Base-by-base conservation (phyloP, 2,797 vertebrate genomes). In the Fratercula arctica region DNA sequence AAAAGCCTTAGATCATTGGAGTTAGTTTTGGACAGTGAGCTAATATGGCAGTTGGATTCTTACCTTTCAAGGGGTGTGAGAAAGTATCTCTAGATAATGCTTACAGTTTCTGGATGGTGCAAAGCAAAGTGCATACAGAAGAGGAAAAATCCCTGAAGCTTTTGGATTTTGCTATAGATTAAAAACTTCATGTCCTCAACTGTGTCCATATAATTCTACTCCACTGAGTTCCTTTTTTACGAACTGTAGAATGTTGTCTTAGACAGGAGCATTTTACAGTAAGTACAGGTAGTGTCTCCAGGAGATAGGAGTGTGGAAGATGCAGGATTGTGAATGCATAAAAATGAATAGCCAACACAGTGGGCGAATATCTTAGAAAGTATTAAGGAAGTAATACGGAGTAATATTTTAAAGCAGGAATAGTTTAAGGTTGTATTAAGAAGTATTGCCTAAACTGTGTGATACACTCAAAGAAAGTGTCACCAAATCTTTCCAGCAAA, bases 401-500 rank as follows among this genome's bases (percentile, higher is more conserved):
- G 5, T 37, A 37, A 10, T 31, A 53, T 48, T 5, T 54, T 84
- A 28, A 43, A 63, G 41, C 14, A 46, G 4, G 21, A 25, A 21
- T 39, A 56, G 6, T 18, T 77, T 51, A 31, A 53, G 3, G 1
- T 56, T 63, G 4, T 57, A 10, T 50, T n/a, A 59, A 79, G 9
- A 48, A 48, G 6, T 28, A 35, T 31, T 85, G 10, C 7, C 57
- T 64, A 4, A 87, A 60, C 8, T 54, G 9, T 10, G 5, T 29
- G 45, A 26, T 9, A 16, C 2, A 1, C 35, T 69, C 0, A 1
- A 72, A 79, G 26, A 45, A 85, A 54, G 8, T 17, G 14, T 10
- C 16, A 46, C 12, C 6, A 41, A 50, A 29, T 56, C 7, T 83
- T 76, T 50, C 11, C 16, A 73, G 18, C 8, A 59, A 63, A 25